Evolutionary conservation across 2,888 invertebrate genomes (phyloP).

Genomic region (Agrilus biguttatus): DNA sequence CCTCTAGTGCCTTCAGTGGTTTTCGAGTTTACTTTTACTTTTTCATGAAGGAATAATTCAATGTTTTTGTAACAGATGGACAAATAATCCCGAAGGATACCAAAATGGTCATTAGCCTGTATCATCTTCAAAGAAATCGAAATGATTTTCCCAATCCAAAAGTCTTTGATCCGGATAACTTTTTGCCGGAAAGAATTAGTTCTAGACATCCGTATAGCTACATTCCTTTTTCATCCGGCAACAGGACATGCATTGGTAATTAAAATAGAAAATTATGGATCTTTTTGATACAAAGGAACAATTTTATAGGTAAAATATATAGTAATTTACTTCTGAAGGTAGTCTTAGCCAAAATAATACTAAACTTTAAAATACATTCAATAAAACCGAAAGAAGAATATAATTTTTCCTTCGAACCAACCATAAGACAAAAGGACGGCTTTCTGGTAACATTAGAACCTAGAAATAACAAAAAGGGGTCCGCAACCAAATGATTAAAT

Average conservation of each 20-base stretch:
- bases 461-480: slow-evolving; percentile 2
- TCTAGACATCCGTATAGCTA: slow-evolving; percentile 58
- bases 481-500: background rate
- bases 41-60: too few species aligned
- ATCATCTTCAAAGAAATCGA: slow-evolving; percentile 44
- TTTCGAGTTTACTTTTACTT: too few species aligned
- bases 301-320: slow-evolving; percentile 45
- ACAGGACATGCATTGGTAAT: slow-evolving; percentile 15
- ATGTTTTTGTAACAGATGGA: slow-evolving; percentile 4
- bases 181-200: slow-evolving; percentile 52
- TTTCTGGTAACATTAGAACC: slow-evolving; percentile 31
- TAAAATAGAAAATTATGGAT: background rate
- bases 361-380: slow-evolving; percentile 45
- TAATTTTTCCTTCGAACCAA: slow-evolving; percentile 48
- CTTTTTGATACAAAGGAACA: too few species aligned
- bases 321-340: slow-evolving; percentile 57
- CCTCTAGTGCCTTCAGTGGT: too few species aligned
- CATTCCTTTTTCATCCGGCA: slow-evolving; percentile 61
- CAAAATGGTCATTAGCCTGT: slow-evolving; percentile 10
- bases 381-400: slow-evolving; percentile 45
- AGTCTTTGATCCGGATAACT: slow-evolving; percentile 54
- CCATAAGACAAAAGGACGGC: slow-evolving; percentile 51
- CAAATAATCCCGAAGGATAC: slow-evolving; percentile 12
- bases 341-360: slow-evolving; percentile 47
- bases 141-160: slow-evolving; percentile 49